Conservation (phyloP, 2,888 invertebrate species). For the Tetranychus truncatus region DNA sequence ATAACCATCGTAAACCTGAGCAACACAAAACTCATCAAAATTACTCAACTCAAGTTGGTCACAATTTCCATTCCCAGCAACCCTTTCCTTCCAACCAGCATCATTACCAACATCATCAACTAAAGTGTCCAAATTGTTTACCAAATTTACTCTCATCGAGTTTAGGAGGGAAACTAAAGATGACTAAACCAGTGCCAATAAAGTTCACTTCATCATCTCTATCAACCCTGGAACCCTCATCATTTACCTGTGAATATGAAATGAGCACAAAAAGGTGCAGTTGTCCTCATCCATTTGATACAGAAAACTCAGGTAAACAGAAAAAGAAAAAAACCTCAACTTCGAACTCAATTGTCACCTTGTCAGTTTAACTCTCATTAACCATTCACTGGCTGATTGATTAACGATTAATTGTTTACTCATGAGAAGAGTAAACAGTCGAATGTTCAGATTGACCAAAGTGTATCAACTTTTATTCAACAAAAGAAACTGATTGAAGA, state of each 20-base stretch:
- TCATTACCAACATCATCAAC: not conserved
- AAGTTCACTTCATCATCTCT: not conserved
- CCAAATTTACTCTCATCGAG: too few species aligned
- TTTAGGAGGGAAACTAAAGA: too few species aligned
- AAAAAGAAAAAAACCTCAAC: too few species aligned
- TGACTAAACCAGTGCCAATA: not conserved
- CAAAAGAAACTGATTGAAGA: too few species aligned
- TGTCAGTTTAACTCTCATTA: not conserved
- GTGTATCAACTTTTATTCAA: too few species aligned
- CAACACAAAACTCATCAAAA: too few species aligned
- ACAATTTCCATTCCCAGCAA: not conserved
- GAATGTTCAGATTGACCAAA: too few species aligned
- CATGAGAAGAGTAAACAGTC: not conserved
- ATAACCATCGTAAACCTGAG: too few species aligned
- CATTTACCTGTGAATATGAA: not conserved
- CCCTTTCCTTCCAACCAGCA: conserved; percentile 1
- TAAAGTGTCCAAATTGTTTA: too few species aligned
- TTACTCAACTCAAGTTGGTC: too few species aligned
- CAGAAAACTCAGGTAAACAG: not conserved
- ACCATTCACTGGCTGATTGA: not conserved
- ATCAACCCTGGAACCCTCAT: not conserved
- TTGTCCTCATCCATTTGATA: not conserved
- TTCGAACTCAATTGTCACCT: not conserved
- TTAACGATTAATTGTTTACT: not conserved
- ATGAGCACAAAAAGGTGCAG: not conserved